Base-by-base conservation (phyloP, 2,888 invertebrate genomes). In the Balanococcus diminutus region DNA sequence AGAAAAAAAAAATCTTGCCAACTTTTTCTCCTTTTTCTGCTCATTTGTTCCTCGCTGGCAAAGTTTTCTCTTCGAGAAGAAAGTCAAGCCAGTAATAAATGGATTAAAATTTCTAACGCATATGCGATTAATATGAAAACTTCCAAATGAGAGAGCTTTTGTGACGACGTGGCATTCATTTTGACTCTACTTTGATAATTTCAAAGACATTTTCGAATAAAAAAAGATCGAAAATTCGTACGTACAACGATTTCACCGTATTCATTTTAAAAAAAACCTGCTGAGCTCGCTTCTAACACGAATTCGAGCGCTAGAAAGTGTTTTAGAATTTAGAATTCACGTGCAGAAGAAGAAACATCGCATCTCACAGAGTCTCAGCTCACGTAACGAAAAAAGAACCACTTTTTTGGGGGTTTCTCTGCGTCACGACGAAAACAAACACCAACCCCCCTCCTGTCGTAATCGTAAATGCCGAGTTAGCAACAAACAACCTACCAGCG, bases 381-480 rank as follows among this genome's bases (percentile, higher is more conserved):
- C 16, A 42, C 42, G 56, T 56, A 22, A 25, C 31, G 72, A 9
- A 28, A 25, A 72, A 31, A 28, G 31, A 31, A 11, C 42, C 28
- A 72, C 72, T 72, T 72, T 72, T 72, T 72, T 72, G 72, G 72
- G n/a, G n/a, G n/a, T 31, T 72, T 11, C 28, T 72, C 42, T 42
- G 42, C 42, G 16, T 16, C 8, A 11, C 3, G 16, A 42, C 42
- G 72, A 28, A 72, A 56, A 56, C 36, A 67, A 83, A 67, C 61
- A 28, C 22, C n/a, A 82, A 5, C 16, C 42, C 39, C 42, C 83
- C 67, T 61, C 56, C 16, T 16, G 42, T 42, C 42, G 67, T n/a
- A n/a, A n/a, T n/a, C 31, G 31, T 84, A 84, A 42, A 61, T 39
- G 84, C 84, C 61, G 84, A 84, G 84, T 84, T 84, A 67, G 84